Conservation (phyloP, 1,140 invertebrate genomes). For the Euborellia annulipes region DNA sequence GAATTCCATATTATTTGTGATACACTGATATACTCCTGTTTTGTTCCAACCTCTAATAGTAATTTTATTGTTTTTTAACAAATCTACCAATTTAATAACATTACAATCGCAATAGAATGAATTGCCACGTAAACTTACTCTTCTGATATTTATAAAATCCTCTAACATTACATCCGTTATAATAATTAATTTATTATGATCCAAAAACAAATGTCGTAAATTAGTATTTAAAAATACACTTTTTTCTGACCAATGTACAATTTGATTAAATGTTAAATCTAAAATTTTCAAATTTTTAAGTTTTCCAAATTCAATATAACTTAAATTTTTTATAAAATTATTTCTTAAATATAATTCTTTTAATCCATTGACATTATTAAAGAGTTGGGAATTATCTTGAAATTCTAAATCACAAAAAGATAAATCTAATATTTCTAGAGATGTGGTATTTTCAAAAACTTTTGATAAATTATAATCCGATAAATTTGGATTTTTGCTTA, state of each 20-base stretch:
- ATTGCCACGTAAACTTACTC: slow-evolving; percentile 32
- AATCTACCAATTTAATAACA: slow-evolving; percentile 28
- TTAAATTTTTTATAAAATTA: slow-evolving; percentile 35
- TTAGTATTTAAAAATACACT: slow-evolving; percentile 22
- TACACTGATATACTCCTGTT: slow-evolving; percentile 4
- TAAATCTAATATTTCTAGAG: slow-evolving; percentile 31
- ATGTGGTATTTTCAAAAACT: slow-evolving; percentile 25
- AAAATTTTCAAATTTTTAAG: slow-evolving; percentile 28
- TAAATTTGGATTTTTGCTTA: slow-evolving; percentile 31
- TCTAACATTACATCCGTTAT: slow-evolving; percentile 12
- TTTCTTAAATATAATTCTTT: slow-evolving; percentile 30
- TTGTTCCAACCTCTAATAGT: not conserved
- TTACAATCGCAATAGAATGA: slow-evolving; percentile 35
- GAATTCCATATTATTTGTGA: not conserved
- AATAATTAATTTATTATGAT: slow-evolving; percentile 10
- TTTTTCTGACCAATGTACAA: slow-evolving; percentile 27
- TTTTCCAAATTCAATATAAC: slow-evolving; percentile 22
- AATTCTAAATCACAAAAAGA: slow-evolving; percentile 24
- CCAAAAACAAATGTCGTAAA: slow-evolving; percentile 28
- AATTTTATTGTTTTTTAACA: slow-evolving; percentile 13
- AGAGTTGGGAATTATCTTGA: slow-evolving; percentile 5
- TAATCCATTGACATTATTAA: slow-evolving; percentile 24
- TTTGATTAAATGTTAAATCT: slow-evolving; percentile 31
- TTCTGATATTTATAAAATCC: slow-evolving; percentile 22
- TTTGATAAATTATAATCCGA: slow-evolving; percentile 20